phyloP scores from a whole-genome alignment of 2,888 invertebrate genomes.

The Drosophila niveifrons region DNA sequence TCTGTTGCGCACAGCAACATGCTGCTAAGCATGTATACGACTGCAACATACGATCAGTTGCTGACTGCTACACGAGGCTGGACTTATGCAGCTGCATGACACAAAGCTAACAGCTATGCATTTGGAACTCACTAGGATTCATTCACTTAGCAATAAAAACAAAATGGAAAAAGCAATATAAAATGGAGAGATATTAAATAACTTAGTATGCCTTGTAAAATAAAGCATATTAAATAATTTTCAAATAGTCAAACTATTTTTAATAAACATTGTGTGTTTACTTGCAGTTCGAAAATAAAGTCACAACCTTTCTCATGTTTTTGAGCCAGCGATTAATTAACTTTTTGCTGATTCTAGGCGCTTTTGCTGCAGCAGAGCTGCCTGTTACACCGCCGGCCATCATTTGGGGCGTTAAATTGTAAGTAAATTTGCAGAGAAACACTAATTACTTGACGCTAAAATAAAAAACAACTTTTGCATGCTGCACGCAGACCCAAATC shows the following conservation, averaged over 20 bases:
- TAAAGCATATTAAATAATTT: background rate
- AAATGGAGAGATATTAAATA: background rate
- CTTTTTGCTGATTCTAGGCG: background rate
- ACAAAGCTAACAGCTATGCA: background rate
- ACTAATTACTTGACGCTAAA: background rate
- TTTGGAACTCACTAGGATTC: no score
- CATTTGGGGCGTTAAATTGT: slow-evolving; percentile 60
- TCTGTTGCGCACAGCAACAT: background rate
- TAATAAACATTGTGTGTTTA: background rate
- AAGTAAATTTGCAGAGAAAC: slow-evolving; percentile 22
- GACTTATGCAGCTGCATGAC: background rate
- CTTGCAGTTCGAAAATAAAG: background rate
- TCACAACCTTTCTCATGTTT: background rate
- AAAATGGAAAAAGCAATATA: background rate
- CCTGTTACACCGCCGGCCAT: slow-evolving; percentile 56
- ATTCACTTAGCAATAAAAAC: background rate
- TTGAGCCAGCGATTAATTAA: slow-evolving; percentile 11
- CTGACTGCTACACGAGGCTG: no score
- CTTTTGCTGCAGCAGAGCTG: background rate
- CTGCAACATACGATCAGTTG: no score
- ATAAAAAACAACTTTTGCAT: background rate
- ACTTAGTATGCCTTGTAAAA: background rate
- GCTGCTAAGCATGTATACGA: background rate
- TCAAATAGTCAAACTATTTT: background rate
- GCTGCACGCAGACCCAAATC: slow-evolving; percentile 14